Base-by-base conservation (phyloP, 2,113 vertebrate genomes). In the Phodopus roborovskii region DNA sequence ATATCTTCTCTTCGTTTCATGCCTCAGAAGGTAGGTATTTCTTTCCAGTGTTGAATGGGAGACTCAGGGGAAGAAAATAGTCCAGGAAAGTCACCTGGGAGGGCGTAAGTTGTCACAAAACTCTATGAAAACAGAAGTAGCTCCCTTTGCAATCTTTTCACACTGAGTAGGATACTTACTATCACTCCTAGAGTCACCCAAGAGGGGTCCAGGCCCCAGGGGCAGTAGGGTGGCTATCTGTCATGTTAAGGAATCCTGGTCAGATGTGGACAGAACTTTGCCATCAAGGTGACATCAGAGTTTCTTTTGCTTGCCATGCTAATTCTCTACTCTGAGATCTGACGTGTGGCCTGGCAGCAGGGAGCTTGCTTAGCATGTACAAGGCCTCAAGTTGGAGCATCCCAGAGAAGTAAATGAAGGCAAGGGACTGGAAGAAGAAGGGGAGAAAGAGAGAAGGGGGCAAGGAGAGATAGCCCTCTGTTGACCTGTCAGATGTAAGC, bases 81-180 rank as follows among this genome's bases (percentile, higher is more conserved):
- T 3, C 0, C 39, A 56, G 91, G 36, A 24, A 56, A 48, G 33
- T 50, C 84, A 53, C 70, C 73, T n/a, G 56, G 58, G 62, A 74
- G 79, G 71, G 91, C 58, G 82, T 56, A 91, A 60, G 42, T 36
- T 90, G 68, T 60, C 26, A 3, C n/a, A 39, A 73, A 84, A n/a
- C 26, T 39, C 74, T 79, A 36, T 15, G 9, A 22, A 86, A 48
- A 22, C 28, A 20, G 45, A 28, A 53, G 5, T 3, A 30, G 0
- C 3, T 39, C 22, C 19, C 7, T n/a, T 48, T 30, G 28, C 10
- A 6, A 83, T 9, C 26, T 30, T 22, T 66, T 45, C 4, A 70
- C 3, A 33, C 0, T 39, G 22, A 58, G 33, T 24, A 10, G 6
- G 0, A 0, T 0, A 0, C 30, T 60, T 22, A 13, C 9, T 8